Base-by-base conservation (phyloP, 2,888 invertebrate species). In the Drosophila meridionalis region DNA sequence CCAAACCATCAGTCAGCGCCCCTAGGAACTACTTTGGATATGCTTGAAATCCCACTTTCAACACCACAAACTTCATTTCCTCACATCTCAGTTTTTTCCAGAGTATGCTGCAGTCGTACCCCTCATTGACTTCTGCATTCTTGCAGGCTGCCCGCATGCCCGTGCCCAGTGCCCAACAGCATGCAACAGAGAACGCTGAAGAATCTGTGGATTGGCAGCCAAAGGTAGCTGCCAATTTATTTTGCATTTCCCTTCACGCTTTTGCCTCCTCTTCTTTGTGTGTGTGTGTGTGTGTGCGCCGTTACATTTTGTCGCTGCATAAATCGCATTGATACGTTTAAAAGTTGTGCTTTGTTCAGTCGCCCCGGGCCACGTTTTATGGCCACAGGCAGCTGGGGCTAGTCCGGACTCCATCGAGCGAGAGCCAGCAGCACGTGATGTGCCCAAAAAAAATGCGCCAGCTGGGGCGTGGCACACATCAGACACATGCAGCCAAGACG, bases 221-320 rank as follows among this genome's bases (percentile, higher is more conserved):
- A 83, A 86, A 84, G 81, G 87, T 87, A 81, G 87, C 87, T 85
- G 89, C 84, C 84, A 85, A 89, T 85, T 87, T 85, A 83, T 85
- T 87, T 87, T 75, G 82, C 84, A 87, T 83, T 89, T 85, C 69
- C 74, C 69, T 72, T 70, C 50, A 56, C 53, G 73, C 64, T 66
- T 66, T 73, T 61, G 61, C 30, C 36, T 26, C 36, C 63, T 36
- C 52, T 58, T 56, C 61, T 40, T 48, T 38, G 28, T 66, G 52
- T 50, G 28, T 66, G 5, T 53, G 47, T 64, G 45, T 28, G 26
- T 47, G 26, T 47, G 61, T 59, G 63, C n/a, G 73, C 26, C 59
- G 74, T 62, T 66, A 71, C 80, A 80, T 80, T 80, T 81, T 80
- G 80, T 77, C 81, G 80, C 84, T 85, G 84, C 84, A 85, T 85